A percentile compares a stretch with the other conserved stretches of the same genome.
Evolutionary conservation across 2,797 vertebrate genomes (phyloP).

Genomic region (Rhinichthys osculus): DNA sequence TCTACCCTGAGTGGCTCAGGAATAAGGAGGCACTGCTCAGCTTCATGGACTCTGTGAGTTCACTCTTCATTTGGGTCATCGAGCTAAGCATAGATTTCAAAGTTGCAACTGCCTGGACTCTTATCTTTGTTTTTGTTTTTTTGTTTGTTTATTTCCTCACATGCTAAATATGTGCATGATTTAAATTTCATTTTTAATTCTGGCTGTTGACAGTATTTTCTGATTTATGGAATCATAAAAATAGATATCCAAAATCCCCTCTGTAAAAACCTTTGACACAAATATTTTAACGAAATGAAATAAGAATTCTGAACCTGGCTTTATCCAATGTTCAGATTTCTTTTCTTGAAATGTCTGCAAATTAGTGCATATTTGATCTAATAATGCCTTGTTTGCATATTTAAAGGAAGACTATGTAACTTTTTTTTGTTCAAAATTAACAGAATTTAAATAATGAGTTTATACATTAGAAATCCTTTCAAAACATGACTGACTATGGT

Average conservation of each 20-base stretch:
- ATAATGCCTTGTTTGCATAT: neutral
- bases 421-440: too few relatives aligned
- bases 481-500: too few relatives aligned
- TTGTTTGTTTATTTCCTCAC: neutral
- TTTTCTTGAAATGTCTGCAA: neutral
- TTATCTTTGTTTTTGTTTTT: neutral
- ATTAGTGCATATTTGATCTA: neutral
- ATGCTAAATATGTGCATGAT: neutral
- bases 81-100: neutral
- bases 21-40: conserved; percentile 92
- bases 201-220: neutral
- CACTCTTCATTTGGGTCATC: neutral
- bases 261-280: neutral
- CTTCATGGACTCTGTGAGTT: conserved; percentile 92
- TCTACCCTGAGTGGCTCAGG: conserved; percentile 91
- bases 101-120: neutral
- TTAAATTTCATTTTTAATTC: neutral
- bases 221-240: neutral
- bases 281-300: neutral
- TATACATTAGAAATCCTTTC: neutral
- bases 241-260: neutral
- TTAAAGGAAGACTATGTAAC: neutral
- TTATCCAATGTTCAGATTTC: neutral
- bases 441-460: neutral
- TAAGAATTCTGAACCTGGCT: neutral